Percentiles rank a stretch among this genome's conserved stretches.
phyloP scores from a whole-genome alignment of 1,140 invertebrate species.

The Drusus annulatus region DNA sequence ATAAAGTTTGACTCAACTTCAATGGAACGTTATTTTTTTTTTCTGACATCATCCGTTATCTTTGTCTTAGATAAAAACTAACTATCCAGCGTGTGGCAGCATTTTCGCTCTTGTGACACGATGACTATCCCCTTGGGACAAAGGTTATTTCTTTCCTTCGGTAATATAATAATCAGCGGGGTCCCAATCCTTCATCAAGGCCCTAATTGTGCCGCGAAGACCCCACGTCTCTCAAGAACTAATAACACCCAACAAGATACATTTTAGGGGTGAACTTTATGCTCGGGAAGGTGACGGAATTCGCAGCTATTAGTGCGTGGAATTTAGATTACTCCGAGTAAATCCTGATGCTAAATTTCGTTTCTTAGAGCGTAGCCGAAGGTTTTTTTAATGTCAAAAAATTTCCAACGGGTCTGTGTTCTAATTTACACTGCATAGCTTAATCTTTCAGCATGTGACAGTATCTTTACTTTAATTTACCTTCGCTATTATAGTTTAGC shows the following conservation, averaged over 20 bases:
- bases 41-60: too few species aligned
- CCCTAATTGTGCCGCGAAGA: slow-evolving; percentile 48
- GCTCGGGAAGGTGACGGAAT: slow-evolving; percentile 29
- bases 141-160: slow-evolving; percentile 45
- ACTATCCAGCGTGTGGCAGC: too few species aligned
- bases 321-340: slow-evolving; percentile 34
- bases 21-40: too few species aligned
- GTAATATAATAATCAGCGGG: slow-evolving; percentile 54
- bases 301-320: slow-evolving; percentile 33
- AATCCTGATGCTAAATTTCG: slow-evolving; percentile 12
- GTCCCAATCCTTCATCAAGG: slow-evolving; percentile 49
- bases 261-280: slow-evolving; percentile 42
- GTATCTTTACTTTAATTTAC: too few species aligned
- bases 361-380: not conserved
- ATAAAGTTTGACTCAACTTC: too few species aligned
- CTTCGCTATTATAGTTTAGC: too few species aligned
- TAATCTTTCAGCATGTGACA: too few species aligned
- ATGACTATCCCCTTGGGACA: not conserved
- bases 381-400: too few species aligned
- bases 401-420: too few species aligned
- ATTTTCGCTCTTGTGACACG: too few species aligned
- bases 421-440: too few species aligned
- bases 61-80: too few species aligned
- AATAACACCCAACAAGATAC: slow-evolving; percentile 47
- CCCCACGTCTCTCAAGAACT: slow-evolving; percentile 47